A percentile compares a stretch with the other conserved stretches of the same genome.
Evolutionary conservation across 30 jellyfish, hydroid and myxozoan species (phyloP).

Genomic region (Euphysa ruthae): DNA sequence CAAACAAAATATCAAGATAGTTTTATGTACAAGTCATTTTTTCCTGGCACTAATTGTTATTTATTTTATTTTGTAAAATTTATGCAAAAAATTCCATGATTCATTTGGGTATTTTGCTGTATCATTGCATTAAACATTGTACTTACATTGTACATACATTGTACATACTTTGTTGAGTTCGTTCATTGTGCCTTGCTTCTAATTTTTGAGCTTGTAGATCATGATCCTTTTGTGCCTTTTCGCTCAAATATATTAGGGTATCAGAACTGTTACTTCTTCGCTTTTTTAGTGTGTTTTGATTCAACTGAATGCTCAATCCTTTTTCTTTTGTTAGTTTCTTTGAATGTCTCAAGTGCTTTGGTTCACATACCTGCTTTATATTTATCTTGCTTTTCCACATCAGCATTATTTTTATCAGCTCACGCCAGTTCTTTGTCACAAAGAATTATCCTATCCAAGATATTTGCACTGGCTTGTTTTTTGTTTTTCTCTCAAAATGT

Average conservation of each 20-base stretch:
- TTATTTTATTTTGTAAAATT: not conserved
- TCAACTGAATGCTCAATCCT: too few relatives aligned
- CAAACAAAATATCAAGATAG: too few relatives aligned
- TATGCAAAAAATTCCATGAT: too few relatives aligned
- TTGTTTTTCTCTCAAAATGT: not conserved
- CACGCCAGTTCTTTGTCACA: not conserved
- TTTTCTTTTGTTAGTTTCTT: not conserved
- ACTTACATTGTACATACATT: too few relatives aligned
- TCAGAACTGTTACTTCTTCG: too few relatives aligned
- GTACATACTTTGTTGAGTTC: too few relatives aligned
- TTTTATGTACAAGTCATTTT: too few relatives aligned
- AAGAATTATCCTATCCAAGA: not conserved
- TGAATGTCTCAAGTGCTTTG: too few relatives aligned
- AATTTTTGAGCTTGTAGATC: not conserved
- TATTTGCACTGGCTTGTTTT: not conserved
- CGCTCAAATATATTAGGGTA: conserved; percentile 7
- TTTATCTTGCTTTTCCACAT: conserved; percentile 4
- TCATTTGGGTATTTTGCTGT: too few relatives aligned
- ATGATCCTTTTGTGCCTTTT: not conserved
- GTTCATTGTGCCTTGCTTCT: not conserved
- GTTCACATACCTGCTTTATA: conserved; percentile 8
- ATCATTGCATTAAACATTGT: not conserved
- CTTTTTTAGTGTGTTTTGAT: too few relatives aligned
- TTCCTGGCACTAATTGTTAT: too few relatives aligned
- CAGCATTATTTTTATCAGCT: not conserved